Percentiles rank a stretch among this genome's conserved stretches.
phyloP scores from a whole-genome alignment of 2,113 vertebrate species.

The Pontoporia blainvillei region DNA sequence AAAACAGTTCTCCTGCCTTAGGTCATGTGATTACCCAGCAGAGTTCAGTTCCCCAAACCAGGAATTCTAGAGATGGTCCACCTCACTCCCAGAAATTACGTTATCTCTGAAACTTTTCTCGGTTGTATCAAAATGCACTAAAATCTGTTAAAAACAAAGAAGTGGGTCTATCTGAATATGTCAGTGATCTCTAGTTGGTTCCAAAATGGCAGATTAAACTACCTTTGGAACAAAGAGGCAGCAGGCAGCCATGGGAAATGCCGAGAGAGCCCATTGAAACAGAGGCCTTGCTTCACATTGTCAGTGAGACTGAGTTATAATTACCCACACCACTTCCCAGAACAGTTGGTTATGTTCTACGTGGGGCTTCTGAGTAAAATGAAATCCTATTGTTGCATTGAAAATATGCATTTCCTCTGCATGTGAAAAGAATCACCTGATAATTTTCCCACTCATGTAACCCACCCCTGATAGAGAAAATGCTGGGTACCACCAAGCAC shows the following conservation, averaged over 20 bases:
- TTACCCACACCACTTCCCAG: neutral
- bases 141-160: neutral
- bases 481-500: neutral
- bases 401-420: neutral
- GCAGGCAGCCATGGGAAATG: neutral
- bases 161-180: neutral
- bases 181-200: neutral
- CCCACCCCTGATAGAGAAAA: neutral
- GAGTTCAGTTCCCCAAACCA: neutral
- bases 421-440: neutral
- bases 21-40: slow-evolving; percentile 2
- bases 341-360: neutral
- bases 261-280: neutral
- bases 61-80: neutral
- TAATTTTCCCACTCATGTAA: neutral
- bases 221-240: neutral
- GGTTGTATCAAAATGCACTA: neutral
- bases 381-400: neutral
- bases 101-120: neutral
- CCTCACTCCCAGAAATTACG: neutral
- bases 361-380: neutral
- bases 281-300: neutral
- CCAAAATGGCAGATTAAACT: neutral
- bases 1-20: neutral
- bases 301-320: neutral